Evolutionary conservation across 1,140 invertebrate species (phyloP).

Genomic region (Notospermus geniculatus): DNA sequence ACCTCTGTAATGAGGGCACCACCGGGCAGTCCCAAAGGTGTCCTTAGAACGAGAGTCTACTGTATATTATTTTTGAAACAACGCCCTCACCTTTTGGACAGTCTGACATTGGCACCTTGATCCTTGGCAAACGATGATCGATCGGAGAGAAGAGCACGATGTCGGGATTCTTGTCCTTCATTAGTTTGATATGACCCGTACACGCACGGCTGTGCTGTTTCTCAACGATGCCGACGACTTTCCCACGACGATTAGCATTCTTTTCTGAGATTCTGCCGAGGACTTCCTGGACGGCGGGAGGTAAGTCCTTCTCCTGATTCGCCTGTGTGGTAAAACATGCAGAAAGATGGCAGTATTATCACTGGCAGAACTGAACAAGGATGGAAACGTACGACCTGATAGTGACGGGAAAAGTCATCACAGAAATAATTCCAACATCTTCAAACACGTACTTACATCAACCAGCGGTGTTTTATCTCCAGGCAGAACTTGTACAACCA

Average conservation of each 20-base stretch:
- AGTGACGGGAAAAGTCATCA: too few species aligned
- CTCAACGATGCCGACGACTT: slow-evolving; percentile 60
- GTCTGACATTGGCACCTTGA: slow-evolving; percentile 65
- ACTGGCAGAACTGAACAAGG: too few species aligned
- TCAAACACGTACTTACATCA: slow-evolving; percentile 52
- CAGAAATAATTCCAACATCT: neutral
- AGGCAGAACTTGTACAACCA: slow-evolving; percentile 65
- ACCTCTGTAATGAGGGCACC: too few species aligned
- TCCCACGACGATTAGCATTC: neutral
- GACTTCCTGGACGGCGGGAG: too few species aligned
- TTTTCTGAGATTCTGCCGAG: too few species aligned
- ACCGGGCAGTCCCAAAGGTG: too few species aligned
- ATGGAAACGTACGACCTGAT: too few species aligned
- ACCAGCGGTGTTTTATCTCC: slow-evolving; percentile 40
- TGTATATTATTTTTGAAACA: too few species aligned
- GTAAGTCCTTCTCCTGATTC: too few species aligned
- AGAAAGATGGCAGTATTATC: too few species aligned
- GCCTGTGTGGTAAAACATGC: too few species aligned
- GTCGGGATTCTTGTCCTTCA: slow-evolving; percentile 61
- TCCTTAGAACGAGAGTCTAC: too few species aligned
- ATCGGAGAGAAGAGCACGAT: slow-evolving; percentile 67
- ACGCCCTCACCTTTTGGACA: slow-evolving; percentile 64
- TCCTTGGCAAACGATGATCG: slow-evolving; percentile 70
- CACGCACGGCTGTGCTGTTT: slow-evolving; percentile 65
- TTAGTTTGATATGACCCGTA: slow-evolving; percentile 66